Base-by-base conservation (phyloP, 2,888 invertebrate genomes). In the Tipula confusa region DNA sequence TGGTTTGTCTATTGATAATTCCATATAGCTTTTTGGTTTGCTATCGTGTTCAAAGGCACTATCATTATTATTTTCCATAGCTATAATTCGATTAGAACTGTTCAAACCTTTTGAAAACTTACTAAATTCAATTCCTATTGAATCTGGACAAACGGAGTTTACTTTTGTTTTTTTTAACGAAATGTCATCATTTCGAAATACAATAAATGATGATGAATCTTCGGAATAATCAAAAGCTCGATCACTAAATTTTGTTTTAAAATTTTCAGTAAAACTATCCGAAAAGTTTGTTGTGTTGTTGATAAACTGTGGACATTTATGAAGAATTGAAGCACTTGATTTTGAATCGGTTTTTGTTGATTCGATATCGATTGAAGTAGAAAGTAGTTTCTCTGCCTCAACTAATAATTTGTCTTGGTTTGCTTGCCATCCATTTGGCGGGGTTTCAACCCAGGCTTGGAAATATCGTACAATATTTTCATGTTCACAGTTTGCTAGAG, bases 391-490 rank as follows among this genome's bases (percentile, higher is more conserved):
- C 84, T 89, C 88, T 7, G 86, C 86, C 0, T 87, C 87, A 83
- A 89, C 84, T 85, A 88, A 87, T 83, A 91, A 88, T 29, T 91
- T 91, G 89, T 98, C 98, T 81, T 94, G 92, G 31, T 92, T 91
- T 86, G 96, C 94, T 88, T 97, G 95, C 97, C 98, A 98, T 6
- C 93, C 94, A 7, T 92, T 90, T 1, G 98, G 98, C 7, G 98
- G 98, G 84, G 93, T 93, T 89, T 99, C 98, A 0, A 97, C 91
- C 99, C 99, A 99, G 0, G 98, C 95, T 91, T 97, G 95, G 89
- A 95, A 97, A 90, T 98, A 99, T 0, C 99, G 92, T 83, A 99
- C 98, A 86, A 99, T 99, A 88, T 98, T 95, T 80, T 94, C 93
- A 90, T 99, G 98, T 85, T 99, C 98, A 84, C 99, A 91, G 89